phyloP scores from a whole-genome alignment of 2,113 vertebrate species.

The pig (Sus scrofa) region DNA sequence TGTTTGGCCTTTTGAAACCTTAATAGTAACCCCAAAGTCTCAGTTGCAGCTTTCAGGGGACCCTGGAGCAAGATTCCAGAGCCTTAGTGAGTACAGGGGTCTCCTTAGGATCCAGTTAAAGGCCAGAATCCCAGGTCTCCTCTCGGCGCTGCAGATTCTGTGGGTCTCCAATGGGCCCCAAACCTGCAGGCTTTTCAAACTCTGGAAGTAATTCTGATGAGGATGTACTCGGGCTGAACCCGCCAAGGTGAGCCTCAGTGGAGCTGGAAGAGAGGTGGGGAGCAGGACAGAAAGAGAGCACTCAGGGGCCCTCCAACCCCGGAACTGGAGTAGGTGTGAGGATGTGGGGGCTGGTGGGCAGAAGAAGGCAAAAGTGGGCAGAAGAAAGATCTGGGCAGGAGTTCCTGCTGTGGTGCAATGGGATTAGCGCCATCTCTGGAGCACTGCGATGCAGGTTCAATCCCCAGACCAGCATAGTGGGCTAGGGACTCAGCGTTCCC shows the following conservation, averaged over 20 bases:
- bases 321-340: neutral
- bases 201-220: rapidly evolving
- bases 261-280: neutral
- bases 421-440: too few species aligned
- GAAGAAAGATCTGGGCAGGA: too few species aligned
- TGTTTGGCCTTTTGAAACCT: slow-evolving; percentile 34
- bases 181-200: neutral
- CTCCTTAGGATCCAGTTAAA: neutral
- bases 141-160: neutral
- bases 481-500: too few species aligned
- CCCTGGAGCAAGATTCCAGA: neutral
- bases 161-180: neutral
- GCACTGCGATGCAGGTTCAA: too few species aligned
- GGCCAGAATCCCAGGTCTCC: too few species aligned
- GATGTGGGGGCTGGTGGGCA: neutral
- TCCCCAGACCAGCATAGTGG: too few species aligned
- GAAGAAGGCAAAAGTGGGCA: neutral
- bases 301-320: neutral
- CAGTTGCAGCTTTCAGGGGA: neutral
- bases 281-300: too few species aligned
- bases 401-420: too few species aligned
- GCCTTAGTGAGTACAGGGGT: neutral
- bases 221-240: neutral
- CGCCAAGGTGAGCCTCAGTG: neutral
- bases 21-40: neutral